Base-by-base conservation (phyloP, 1,140 invertebrate genomes). In the Stegodyphus mimosarum region DNA sequence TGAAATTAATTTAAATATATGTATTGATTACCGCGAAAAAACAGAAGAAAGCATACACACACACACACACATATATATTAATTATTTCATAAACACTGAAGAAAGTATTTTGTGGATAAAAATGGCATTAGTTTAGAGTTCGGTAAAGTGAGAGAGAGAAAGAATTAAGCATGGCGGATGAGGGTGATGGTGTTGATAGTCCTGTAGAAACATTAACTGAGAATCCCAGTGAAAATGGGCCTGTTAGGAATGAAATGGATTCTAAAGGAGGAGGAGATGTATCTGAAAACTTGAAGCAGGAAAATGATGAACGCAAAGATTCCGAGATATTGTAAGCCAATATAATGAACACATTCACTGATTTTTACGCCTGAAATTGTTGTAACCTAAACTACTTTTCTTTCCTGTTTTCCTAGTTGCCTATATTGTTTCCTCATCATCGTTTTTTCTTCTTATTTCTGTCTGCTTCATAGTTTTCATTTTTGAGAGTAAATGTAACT, bases 151-250 rank as follows among this genome's bases (percentile, higher is more conserved):
- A 60, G 55, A 2, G 55, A 60, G 49, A 60, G 72, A 33, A 33
- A 33, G 33, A 33, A 33, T 33, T 71, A 83, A 83, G 80, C 80
- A 83, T 83, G 80, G 80, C 80, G 80, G 80, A 83, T 15, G 11
- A 53, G 66, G 17, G 53, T 49, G 33, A 66, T 66, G 60, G 50
- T 67, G 17, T 50, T 15, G 80, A 50, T 11, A 71, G 48, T 48
- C 13, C 11, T 71, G 7, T 72, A 17, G 18, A 74, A 33, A 52
- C 70, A 49, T 15, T 66, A 52, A 17, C 6, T 17, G 49, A 18
- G 48, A 74, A 83, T 15, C 63, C 15, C 13, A n/a, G 10, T 48
- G 53, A 66, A 17, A 83, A 83, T 83, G 80, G 71, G 9, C 80
- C 80, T 4, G 6, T 74, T 17, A 49, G 51, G n/a, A 48, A 17